Evolutionary conservation across 1,140 invertebrate species (phyloP).

Genomic region (Pachyrhynchus sulphureomaculatus): DNA sequence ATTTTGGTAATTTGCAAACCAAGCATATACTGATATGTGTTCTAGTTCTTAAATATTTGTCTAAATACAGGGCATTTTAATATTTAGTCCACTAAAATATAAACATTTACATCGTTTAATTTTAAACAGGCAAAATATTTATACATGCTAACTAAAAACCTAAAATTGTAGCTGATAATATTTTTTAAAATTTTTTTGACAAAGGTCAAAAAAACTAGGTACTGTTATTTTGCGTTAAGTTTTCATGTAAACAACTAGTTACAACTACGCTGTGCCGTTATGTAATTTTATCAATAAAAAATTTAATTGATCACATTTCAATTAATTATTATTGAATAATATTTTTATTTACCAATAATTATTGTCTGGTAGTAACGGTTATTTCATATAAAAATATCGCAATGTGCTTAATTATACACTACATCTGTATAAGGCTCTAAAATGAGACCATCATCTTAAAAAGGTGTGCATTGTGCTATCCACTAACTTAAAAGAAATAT

Average conservation of each 20-base stretch:
- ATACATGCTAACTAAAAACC: too few species aligned
- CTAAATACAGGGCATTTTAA: too few species aligned
- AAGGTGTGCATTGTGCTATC: too few species aligned
- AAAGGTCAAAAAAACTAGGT: constrained; percentile 14
- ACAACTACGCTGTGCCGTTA: constrained; percentile 2
- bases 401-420: too few species aligned
- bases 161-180: too few species aligned
- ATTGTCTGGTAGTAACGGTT: too few species aligned
- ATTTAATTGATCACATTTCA: constrained; percentile 1
- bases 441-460: too few species aligned
- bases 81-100: too few species aligned
- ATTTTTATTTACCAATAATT: background rate
- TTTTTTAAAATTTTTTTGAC: constrained; percentile 13
- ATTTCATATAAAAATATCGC: too few species aligned
- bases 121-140: background rate
- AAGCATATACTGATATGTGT: background rate
- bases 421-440: too few species aligned
- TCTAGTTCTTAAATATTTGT: background rate
- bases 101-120: background rate
- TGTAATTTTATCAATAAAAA: constrained; percentile 7
- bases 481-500: too few species aligned
- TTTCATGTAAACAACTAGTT: constrained; percentile 17
- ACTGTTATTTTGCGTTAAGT: constrained; percentile 8
- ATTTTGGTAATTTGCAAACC: constrained; percentile 6
- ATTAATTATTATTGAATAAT: background rate